Conservation (phyloP, 1,140 invertebrate genomes). For the Drosophila kanapiae region DNA sequence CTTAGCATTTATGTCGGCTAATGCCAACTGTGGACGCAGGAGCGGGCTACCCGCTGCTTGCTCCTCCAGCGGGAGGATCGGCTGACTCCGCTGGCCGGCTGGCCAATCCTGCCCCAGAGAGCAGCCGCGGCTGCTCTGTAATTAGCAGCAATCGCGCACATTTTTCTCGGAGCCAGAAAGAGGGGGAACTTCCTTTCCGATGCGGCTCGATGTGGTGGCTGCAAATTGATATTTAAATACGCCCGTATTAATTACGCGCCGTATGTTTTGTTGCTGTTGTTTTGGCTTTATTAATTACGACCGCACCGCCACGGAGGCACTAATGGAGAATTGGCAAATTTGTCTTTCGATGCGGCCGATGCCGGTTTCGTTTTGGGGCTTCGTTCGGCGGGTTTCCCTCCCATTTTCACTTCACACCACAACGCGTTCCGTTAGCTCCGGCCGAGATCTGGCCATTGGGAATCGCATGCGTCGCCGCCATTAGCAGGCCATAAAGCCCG, state of each 20-base stretch:
- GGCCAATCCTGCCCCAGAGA: conserved; percentile 20
- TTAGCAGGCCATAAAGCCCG: conserved; percentile 77
- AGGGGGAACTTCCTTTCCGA: conserved; percentile 29
- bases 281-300: conserved; percentile 71
- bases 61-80: conserved; percentile 1
- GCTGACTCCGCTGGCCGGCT: not conserved
- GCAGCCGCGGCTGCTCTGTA: conserved; percentile 61
- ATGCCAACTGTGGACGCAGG: conserved; percentile 58
- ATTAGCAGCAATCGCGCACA: conserved; percentile 80
- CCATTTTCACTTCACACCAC: conserved; percentile 53
- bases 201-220: conserved; percentile 27
- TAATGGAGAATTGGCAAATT: conserved; percentile 73
- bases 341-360: conserved; percentile 53
- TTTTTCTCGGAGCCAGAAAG: conserved; percentile 61
- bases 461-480: conserved; percentile 74
- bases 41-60: conserved; percentile 37
- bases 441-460: conserved; percentile 32
- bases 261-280: conserved; percentile 22
- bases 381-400: conserved; percentile 45
- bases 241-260: conserved; percentile 77
- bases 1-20: conserved; percentile 84
- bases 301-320: conserved; percentile 57
- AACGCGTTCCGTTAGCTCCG: conserved; percentile 31
- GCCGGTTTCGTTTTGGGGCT: conserved; percentile 4
- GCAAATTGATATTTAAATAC: conserved; percentile 85